Evolutionary conservation across 1,140 invertebrate species (phyloP).

Genomic region (Anoplolepis gracilipes): DNA sequence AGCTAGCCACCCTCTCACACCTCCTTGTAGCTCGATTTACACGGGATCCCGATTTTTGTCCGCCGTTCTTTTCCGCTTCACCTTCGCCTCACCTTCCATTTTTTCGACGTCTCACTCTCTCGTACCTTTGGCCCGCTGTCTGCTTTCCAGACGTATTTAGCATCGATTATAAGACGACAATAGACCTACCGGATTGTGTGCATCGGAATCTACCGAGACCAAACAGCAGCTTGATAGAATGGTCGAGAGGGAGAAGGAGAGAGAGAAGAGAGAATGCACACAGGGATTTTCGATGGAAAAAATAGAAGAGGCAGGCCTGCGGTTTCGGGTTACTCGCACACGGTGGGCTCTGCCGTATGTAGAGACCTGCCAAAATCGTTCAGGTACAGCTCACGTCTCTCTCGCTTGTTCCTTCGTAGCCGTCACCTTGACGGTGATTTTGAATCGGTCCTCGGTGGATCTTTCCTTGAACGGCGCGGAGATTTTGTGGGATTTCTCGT

Average conservation of each 20-base stretch:
- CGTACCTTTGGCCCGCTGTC: conserved; percentile 35
- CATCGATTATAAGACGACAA: conserved; percentile 81
- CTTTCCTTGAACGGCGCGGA: conserved; percentile 21
- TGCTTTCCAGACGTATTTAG: conserved; percentile 75
- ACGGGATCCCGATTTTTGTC: conserved; percentile 34
- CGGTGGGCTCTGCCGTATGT: conserved; percentile 68
- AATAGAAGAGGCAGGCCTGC: conserved; percentile 51
- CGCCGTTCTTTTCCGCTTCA: neutral
- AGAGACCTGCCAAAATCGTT: conserved; percentile 75
- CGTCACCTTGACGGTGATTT: conserved; percentile 17
- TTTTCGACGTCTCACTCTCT: conserved; percentile 29
- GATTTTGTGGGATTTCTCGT: conserved; percentile 43
- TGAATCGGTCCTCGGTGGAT: conserved; percentile 21
- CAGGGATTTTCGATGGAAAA: conserved; percentile 36
- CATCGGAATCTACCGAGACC: conserved; percentile 18
- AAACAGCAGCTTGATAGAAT: conserved; percentile 25
- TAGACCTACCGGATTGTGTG: conserved; percentile 78
- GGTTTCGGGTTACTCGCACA: conserved; percentile 77
- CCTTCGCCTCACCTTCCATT: neutral
- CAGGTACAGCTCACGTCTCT: conserved; percentile 67
- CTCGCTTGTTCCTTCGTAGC: conserved; percentile 18
- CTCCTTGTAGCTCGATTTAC: conserved; percentile 36
- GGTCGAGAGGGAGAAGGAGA: conserved; percentile 15
- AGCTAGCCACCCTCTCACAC: conserved; percentile 31
- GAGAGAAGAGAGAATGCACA: neutral